phyloP scores from a whole-genome alignment of 2,888 invertebrate genomes.

The Isotomurus palustris region DNA sequence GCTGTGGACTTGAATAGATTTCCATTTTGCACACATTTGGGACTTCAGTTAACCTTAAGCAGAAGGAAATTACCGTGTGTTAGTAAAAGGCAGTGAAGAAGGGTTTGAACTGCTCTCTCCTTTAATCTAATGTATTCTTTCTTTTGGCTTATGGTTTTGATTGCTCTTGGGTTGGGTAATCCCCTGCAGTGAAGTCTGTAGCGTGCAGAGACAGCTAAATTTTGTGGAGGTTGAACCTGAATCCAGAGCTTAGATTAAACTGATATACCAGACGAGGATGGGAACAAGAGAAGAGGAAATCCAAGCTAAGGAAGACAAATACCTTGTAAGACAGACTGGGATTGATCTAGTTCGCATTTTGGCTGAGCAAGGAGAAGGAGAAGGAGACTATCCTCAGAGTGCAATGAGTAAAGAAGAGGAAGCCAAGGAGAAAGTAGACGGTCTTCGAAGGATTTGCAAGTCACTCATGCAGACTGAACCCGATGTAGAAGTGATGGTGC shows the following conservation, averaged over 20 bases:
- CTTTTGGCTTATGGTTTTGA: background rate
- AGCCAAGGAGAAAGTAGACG: background rate
- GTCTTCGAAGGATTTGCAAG: conserved; percentile 5
- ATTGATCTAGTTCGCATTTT: conserved; percentile 19
- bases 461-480: conserved; percentile 1
- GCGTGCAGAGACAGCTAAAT: background rate
- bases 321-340: conserved; percentile 17
- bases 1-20: too few species aligned
- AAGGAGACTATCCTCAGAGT: background rate
- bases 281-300: conserved; percentile 7
- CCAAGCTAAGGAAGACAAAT: conserved; percentile 1
- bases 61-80: too few species aligned
- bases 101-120: too few species aligned
- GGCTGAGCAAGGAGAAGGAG: background rate
- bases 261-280: background rate
- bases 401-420: background rate
- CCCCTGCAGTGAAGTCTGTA: background rate
- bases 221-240: background rate
- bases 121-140: background rate
- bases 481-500: too few species aligned
- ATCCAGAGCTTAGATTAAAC: background rate
- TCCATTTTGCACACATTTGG: too few species aligned
- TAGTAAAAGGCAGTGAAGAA: too few species aligned
- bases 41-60: too few species aligned
- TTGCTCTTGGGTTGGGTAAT: too few species aligned